A percentile compares a stretch with the other conserved stretches of the same genome.
These are phyloP conservation scores for Cyclina sinensis DNA, from an alignment of 1,140 invertebrate species.

Conservation along the genomic window DNA sequence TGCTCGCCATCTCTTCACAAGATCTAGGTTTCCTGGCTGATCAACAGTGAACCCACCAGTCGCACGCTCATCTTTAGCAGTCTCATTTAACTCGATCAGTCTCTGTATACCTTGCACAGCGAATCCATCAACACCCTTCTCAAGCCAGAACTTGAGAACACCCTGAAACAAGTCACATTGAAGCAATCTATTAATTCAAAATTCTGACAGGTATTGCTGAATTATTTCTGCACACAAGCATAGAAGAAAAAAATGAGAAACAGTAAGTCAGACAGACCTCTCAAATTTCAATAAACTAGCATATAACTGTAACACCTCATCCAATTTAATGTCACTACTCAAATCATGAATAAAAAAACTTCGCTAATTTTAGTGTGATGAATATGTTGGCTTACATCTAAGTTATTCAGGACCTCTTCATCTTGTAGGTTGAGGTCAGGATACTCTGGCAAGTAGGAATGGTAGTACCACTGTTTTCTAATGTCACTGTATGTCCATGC, in stretches of 20 bases:
- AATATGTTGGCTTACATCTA: slow-evolving; percentile 89
- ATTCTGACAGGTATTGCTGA: no score
- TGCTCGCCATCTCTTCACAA: slow-evolving; percentile 69
- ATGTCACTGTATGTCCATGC: slow-evolving; percentile 91
- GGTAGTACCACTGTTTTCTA: slow-evolving; percentile 92
- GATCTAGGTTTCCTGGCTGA: slow-evolving; percentile 65
- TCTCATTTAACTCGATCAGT: slow-evolving; percentile 73
- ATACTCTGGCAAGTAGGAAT: slow-evolving; percentile 91
- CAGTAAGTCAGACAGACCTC: no score
- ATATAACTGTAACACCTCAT: no score
- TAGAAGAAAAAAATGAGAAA: no score
- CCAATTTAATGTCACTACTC: no score
- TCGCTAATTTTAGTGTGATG: no score
- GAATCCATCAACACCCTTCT: slow-evolving; percentile 92
- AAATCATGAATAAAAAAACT: no score
- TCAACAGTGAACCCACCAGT: slow-evolving; percentile 65
- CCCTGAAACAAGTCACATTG: slow-evolving; percentile 87
- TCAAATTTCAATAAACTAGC: no score
- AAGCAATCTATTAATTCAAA: no score
- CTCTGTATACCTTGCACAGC: slow-evolving; percentile 87
- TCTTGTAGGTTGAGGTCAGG: slow-evolving; percentile 93
- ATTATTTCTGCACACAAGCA: no score
- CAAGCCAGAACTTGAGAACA: slow-evolving; percentile 92
- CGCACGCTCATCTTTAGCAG: neutral
- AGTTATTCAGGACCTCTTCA: slow-evolving; percentile 89